Conservation (phyloP, 2,888 invertebrate genomes). For the Melanostoma scalare region DNA sequence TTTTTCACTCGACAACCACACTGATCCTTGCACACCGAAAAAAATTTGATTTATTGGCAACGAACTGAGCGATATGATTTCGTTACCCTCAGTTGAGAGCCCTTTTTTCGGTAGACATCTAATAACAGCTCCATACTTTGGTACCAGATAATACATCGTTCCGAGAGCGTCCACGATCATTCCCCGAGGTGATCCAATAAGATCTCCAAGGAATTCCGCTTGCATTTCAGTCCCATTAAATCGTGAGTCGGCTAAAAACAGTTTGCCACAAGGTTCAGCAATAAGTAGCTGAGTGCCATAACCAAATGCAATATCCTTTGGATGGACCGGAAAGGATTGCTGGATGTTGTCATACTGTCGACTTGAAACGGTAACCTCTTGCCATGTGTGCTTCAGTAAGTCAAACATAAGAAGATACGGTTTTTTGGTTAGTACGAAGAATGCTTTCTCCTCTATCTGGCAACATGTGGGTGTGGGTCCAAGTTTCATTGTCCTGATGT, state of each 20-base stretch:
- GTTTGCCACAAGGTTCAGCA: constrained; percentile 74
- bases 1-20: constrained; percentile 79
- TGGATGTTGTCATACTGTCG: constrained; percentile 76
- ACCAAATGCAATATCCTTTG: constrained; percentile 78
- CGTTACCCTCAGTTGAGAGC: constrained; percentile 79
- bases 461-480: constrained; percentile 75
- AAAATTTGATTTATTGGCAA: constrained; percentile 80
- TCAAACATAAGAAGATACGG: constrained; percentile 78
- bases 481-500: constrained; percentile 56
- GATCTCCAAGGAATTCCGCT: constrained; percentile 76
- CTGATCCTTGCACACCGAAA: constrained; percentile 77
- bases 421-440: constrained; percentile 75
- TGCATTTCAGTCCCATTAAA: constrained; percentile 50
- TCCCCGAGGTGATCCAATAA: constrained; percentile 77
- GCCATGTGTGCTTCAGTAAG: constrained; percentile 78
- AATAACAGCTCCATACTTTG: constrained; percentile 79
- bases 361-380: constrained; percentile 74
- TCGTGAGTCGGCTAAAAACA: constrained; percentile 35
- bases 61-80: constrained; percentile 79
- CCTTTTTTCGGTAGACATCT: constrained; percentile 76
- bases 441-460: constrained; percentile 78
- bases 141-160: constrained; percentile 78
- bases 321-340: constrained; percentile 76
- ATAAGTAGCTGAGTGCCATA: constrained; percentile 76
- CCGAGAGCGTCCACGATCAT: constrained; percentile 77